Conservation (phyloP, 2,888 invertebrate genomes). For the Cybosia mesomella region DNA sequence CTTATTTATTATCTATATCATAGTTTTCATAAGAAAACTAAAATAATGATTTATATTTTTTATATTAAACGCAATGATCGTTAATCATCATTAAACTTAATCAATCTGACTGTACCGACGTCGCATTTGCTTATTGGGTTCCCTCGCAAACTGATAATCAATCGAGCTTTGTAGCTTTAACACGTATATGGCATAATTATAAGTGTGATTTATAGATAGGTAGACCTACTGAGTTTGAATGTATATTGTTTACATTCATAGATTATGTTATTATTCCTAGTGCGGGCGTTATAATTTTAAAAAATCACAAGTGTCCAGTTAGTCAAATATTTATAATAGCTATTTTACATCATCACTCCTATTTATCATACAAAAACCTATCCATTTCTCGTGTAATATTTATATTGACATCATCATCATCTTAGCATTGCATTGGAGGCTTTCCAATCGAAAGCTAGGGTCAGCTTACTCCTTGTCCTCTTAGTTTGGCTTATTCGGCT, state of each 20-base stretch:
- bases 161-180: background rate
- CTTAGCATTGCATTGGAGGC: no score
- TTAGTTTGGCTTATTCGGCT: no score
- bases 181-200: background rate
- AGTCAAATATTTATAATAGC: background rate
- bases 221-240: no score
- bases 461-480: no score
- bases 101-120: background rate
- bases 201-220: background rate
- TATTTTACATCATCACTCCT: background rate
- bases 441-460: no score
- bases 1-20: no score
- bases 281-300: no score
- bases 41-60: background rate
- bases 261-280: background rate
- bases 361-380: background rate
- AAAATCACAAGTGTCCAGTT: no score
- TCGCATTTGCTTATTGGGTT: background rate
- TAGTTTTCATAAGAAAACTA: background rate
- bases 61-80: background rate
- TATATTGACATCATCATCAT: background rate
- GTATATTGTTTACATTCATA: background rate
- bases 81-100: background rate
- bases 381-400: background rate
- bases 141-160: background rate